These are phyloP conservation scores for Malacoraja senta DNA, from an alignment of 2,797 vertebrate genomes.

Conservation along the genomic window DNA sequence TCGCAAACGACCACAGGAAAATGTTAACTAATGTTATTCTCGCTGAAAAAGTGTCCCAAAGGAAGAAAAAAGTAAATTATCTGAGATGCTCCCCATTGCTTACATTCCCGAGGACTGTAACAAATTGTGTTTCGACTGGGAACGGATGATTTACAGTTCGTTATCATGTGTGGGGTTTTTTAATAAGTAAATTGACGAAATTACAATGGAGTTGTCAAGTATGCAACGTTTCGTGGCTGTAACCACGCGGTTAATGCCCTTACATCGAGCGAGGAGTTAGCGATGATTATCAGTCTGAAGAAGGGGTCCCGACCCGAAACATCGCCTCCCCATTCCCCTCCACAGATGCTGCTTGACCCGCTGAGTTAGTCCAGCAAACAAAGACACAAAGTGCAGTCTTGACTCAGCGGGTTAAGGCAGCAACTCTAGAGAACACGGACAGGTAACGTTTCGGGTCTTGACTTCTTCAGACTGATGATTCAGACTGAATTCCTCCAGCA, in stretches of 20 bases:
- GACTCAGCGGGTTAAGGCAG: no score
- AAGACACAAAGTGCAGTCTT: no score
- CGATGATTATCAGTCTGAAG: no score
- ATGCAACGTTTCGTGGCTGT: neutral
- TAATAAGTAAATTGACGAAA: neutral
- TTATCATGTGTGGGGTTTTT: neutral
- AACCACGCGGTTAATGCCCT: neutral
- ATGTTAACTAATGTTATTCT: neutral
- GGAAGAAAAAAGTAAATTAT: neutral
- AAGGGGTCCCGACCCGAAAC: no score
- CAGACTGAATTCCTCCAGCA: no score
- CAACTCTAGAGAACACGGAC: no score
- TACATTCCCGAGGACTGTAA: neutral
- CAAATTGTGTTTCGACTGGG: neutral
- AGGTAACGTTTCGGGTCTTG: no score
- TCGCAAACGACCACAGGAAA: neutral
- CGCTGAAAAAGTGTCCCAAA: neutral
- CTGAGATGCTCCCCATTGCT: neutral
- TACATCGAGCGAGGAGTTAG: neutral
- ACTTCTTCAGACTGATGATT: no score
- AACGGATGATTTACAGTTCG: neutral
- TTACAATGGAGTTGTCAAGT: neutral
- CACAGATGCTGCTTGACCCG: no score
- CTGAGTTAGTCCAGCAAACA: no score
- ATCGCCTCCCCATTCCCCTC: no score